Evolutionary conservation across 2,888 invertebrate species (phyloP).

Genomic region (Mesorhabditis belari): DNA sequence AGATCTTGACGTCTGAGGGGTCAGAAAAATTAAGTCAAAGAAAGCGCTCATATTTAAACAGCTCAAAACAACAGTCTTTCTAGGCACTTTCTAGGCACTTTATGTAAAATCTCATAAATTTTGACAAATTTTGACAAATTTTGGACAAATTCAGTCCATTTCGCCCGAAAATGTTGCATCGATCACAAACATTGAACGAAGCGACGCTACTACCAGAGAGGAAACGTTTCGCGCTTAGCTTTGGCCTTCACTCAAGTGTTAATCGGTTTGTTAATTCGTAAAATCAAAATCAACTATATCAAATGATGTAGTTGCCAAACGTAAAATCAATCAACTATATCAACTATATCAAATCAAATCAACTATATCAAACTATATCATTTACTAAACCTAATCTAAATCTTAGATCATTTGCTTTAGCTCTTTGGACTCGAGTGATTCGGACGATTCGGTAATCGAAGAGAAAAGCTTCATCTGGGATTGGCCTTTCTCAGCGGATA

Average conservation of each 20-base stretch:
- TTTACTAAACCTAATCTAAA: neutral
- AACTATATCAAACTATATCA: neutral
- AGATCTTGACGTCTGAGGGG: too few relatives aligned
- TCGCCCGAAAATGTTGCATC: neutral
- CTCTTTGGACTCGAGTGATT: neutral
- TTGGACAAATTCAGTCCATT: neutral
- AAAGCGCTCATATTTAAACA: too few relatives aligned
- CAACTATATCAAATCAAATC: too few relatives aligned
- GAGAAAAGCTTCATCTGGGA: slow-evolving; percentile 42
- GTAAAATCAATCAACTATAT: too few relatives aligned
- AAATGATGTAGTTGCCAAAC: too few relatives aligned
- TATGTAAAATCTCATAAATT: too few relatives aligned
- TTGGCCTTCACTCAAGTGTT: neutral
- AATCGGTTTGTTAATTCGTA: neutral
- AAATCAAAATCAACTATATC: too few relatives aligned
- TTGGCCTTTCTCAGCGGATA: slow-evolving; percentile 47
- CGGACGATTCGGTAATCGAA: slow-evolving; percentile 7
- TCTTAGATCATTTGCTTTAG: neutral
- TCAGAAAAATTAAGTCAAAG: too few relatives aligned
- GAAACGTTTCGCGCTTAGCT: neutral
- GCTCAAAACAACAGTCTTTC: too few relatives aligned
- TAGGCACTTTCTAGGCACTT: too few relatives aligned
- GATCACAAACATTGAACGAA: neutral
- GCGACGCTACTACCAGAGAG: neutral
- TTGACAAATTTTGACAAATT: too few relatives aligned